phyloP scores from a whole-genome alignment of 2,888 invertebrate species.

The Hedya salicella region DNA sequence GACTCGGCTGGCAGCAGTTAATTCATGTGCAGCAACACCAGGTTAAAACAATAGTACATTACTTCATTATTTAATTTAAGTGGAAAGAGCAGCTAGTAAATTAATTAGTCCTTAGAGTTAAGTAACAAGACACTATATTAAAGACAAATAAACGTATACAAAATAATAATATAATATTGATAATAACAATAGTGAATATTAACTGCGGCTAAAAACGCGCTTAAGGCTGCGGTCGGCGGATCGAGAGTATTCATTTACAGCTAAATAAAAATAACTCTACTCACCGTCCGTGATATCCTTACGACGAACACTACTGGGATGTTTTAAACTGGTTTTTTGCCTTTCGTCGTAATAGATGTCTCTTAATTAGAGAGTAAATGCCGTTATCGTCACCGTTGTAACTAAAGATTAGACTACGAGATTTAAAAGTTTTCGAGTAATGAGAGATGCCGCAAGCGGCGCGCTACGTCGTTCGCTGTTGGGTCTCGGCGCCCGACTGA shows the following conservation, averaged over 20 bases:
- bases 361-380: neutral
- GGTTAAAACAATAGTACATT: constrained; percentile 9
- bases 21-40: constrained; percentile 23
- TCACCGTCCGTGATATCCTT: constrained; percentile 39
- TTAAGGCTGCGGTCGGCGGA: neutral
- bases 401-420: constrained; percentile 5
- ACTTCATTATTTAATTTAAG: neutral
- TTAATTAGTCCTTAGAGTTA: neutral
- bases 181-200: no score
- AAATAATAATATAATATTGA: neutral
- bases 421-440: constrained; percentile 9
- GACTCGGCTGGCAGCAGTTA: constrained; percentile 19
- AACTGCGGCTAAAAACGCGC: neutral
- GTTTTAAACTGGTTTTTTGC: neutral
- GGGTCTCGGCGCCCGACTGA: constrained; percentile 69
- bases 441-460: constrained; percentile 18
- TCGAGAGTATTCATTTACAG: constrained; percentile 6
- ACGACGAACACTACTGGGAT: constrained; percentile 3
- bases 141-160: neutral
- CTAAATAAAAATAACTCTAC: constrained; percentile 33
- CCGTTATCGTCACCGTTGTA: neutral
- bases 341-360: neutral
- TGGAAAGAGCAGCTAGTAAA: neutral
- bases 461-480: constrained; percentile 58
- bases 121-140: no score